A percentile compares a stretch with the other conserved stretches of the same genome.
These are phyloP conservation scores for Platycercus adscitus DNA, from an alignment of 2,113 vertebrate species.

Conservation along the genomic window DNA sequence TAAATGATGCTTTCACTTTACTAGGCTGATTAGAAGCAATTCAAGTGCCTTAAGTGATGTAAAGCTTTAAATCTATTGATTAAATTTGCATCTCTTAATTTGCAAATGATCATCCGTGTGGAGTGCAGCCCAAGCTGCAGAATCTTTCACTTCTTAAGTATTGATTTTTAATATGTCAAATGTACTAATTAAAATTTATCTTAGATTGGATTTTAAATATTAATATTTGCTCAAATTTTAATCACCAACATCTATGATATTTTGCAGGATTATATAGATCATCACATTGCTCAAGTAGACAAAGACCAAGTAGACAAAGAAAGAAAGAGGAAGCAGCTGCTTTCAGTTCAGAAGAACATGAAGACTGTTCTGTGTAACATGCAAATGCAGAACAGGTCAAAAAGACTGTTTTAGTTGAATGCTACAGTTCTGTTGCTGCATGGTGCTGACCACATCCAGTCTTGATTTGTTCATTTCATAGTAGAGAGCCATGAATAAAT, in stretches of 20 bases:
- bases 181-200: constrained; percentile 20
- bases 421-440: not conserved
- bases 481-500: not conserved
- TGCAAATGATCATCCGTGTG: constrained; percentile 47
- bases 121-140: constrained; percentile 48
- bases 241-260: not conserved
- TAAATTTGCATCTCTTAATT: constrained; percentile 73
- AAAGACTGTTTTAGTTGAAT: not conserved
- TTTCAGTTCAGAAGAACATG: not conserved
- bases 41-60: constrained; percentile 49
- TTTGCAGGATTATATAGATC: not conserved
- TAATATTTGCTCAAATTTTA: not conserved
- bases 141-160: constrained; percentile 22
- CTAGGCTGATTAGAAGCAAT: constrained; percentile 58
- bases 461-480: not conserved
- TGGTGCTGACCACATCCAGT: not conserved
- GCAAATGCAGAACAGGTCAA: not conserved
- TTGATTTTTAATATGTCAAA: constrained; percentile 55
- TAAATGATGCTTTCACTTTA: constrained; percentile 41
- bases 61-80: constrained; percentile 66
- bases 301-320: not conserved
- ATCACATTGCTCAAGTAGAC: not conserved
- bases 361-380: not conserved
- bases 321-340: not conserved
- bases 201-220: not conserved